Percentiles rank a stretch among this genome's conserved stretches.
Conservation (phyloP, 2,888 invertebrate species). For the Neoaliturus tenellus region DNA sequence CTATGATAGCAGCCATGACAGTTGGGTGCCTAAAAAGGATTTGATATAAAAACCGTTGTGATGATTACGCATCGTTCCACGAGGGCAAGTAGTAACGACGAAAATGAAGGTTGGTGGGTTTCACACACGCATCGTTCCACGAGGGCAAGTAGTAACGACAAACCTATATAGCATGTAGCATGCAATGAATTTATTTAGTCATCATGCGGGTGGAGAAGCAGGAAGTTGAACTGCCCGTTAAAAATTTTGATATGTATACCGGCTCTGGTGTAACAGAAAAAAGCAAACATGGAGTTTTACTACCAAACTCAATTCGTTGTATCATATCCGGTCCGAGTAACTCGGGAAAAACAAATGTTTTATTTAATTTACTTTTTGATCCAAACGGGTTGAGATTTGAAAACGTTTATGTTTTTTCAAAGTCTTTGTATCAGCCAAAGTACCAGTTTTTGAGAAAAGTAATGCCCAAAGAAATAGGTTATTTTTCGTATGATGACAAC, state of each 20-base stretch:
- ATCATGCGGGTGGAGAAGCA: neutral
- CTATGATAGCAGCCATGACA: constrained; percentile 39
- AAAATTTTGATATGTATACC: constrained; percentile 20
- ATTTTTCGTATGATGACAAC: neutral
- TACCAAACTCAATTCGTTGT: constrained; percentile 40
- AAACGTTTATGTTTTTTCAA: constrained; percentile 54
- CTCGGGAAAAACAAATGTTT: constrained; percentile 51
- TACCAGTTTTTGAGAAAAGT: constrained; percentile 46
- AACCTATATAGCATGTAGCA: too few relatives aligned
- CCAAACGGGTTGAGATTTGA: constrained; percentile 44
- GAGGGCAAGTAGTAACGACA: too few relatives aligned
- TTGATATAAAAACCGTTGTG: constrained; percentile 6
- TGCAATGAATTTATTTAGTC: neutral
- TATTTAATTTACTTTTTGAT: constrained; percentile 42
- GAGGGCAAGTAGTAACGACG: too few relatives aligned
- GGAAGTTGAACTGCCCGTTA: neutral
- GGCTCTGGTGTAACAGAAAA: constrained; percentile 14
- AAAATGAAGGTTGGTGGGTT: too few relatives aligned
- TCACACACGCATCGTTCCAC: too few relatives aligned
- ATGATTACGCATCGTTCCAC: too few relatives aligned
- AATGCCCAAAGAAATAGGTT: neutral
- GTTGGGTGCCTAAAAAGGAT: constrained; percentile 50
- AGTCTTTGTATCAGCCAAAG: constrained; percentile 52
- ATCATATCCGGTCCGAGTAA: constrained; percentile 36
- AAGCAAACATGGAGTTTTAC: constrained; percentile 45